Conservation (phyloP, 2,113 vertebrate genomes). For the Protobothrops mucrosquamatus region DNA sequence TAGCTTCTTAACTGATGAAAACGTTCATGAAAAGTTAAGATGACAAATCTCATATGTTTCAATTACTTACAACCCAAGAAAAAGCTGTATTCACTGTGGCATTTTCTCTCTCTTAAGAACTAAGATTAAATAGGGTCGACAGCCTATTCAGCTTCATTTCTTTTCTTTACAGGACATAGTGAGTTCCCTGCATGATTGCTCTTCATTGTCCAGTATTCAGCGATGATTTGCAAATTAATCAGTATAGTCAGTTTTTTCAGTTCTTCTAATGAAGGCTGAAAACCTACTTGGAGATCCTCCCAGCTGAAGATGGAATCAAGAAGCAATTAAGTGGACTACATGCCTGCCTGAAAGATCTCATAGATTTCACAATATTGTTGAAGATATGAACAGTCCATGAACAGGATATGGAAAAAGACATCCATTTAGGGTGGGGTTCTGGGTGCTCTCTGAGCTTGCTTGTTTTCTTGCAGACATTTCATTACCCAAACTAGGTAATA, state of each 20-base stretch:
- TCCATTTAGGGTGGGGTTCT: neutral
- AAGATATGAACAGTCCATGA: neutral
- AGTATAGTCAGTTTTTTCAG: neutral
- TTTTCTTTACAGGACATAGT: neutral
- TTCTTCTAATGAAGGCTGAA: neutral
- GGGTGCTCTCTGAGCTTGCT: neutral
- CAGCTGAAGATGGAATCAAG: neutral
- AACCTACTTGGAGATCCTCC: neutral
- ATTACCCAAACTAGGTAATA: no score
- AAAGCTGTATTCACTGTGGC: neutral
- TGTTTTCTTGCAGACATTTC: no score
- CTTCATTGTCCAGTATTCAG: neutral
- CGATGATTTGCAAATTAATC: neutral
- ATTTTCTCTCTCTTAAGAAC: neutral
- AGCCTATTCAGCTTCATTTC: neutral
- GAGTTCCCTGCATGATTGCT: neutral
- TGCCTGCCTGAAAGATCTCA: neutral
- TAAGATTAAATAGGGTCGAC: neutral
- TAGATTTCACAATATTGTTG: neutral
- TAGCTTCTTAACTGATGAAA: neutral
- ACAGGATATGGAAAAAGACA: neutral
- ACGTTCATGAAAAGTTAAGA: neutral
- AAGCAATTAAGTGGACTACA: neutral
- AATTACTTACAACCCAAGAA: neutral
- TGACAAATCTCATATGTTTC: neutral